phyloP scores from a whole-genome alignment of 2,797 vertebrate genomes.

The Acanthiza pusilla region DNA sequence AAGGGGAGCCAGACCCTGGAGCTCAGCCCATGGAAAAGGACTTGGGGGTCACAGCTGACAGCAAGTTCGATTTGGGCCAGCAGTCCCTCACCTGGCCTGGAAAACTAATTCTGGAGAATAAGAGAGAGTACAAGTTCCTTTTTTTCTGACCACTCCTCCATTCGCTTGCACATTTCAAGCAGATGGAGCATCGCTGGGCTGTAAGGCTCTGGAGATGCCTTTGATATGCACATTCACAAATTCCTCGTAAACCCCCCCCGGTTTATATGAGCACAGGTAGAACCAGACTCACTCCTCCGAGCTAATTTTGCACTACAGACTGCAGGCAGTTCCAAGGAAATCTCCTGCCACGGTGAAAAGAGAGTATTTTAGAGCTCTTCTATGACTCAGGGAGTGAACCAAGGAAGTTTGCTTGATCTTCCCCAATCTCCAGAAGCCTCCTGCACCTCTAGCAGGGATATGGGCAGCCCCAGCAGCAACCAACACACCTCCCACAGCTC shows the following conservation, averaged over 20 bases:
- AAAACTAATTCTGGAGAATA: not conserved
- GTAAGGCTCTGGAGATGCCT: not conserved
- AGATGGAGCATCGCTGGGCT: not conserved
- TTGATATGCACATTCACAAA: not conserved
- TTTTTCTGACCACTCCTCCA: not conserved
- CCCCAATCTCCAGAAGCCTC: not conserved
- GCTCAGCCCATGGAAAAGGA: not conserved
- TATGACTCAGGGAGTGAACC: not conserved
- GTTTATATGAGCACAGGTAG: not conserved
- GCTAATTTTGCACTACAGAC: not conserved
- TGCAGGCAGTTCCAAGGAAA: not conserved
- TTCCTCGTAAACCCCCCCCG: not conserved
- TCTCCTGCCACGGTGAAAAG: not conserved
- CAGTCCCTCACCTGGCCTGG: not conserved
- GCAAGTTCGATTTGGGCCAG: not conserved
- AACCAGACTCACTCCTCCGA: not conserved
- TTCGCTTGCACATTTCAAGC: not conserved
- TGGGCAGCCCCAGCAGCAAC: not conserved
- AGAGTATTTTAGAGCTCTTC: not conserved
- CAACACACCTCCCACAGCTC: not conserved
- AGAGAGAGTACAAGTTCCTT: not conserved
- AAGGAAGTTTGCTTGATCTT: not conserved
- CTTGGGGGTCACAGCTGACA: not conserved
- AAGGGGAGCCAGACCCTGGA: not conserved
- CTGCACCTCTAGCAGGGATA: not conserved